A percentile compares a stretch with the other conserved stretches of the same genome.
These are phyloP conservation scores for Perccottus glenii DNA, from an alignment of 2,113 vertebrate species.

Conservation along the genomic window DNA sequence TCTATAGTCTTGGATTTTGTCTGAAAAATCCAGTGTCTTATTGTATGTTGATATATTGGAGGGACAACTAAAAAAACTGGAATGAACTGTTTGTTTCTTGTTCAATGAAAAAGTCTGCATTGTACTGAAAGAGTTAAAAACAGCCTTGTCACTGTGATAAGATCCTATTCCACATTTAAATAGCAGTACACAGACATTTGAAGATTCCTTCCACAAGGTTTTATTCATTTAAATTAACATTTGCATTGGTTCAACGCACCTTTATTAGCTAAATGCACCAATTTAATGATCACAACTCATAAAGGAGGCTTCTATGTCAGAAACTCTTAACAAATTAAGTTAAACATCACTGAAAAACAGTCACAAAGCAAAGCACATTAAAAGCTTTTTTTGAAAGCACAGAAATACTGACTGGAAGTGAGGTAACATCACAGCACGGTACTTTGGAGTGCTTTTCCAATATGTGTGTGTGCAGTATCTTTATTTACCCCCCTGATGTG, in stretches of 20 bases:
- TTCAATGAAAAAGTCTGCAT: no score
- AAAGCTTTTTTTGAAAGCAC: constrained; percentile 61
- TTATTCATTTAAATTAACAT: constrained; percentile 38
- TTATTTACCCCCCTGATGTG: constrained; percentile 57
- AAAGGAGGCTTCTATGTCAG: constrained; percentile 8
- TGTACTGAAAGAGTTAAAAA: no score
- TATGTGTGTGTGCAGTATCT: constrained; percentile 48
- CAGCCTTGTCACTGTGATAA: no score
- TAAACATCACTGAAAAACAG: constrained; percentile 56
- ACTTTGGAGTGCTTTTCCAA: constrained; percentile 65
- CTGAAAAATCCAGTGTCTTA: no score
- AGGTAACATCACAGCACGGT: constrained; percentile 63
- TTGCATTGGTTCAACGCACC: constrained; percentile 36
- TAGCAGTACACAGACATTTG: neutral
- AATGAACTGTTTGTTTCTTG: neutral
- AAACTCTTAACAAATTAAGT: constrained; percentile 58
- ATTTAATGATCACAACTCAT: neutral
- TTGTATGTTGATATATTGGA: no score
- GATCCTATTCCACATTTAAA: neutral
- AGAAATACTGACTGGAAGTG: constrained; percentile 45
- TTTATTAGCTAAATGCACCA: constrained; percentile 23
- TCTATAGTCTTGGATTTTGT: no score
- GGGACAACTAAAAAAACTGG: neutral
- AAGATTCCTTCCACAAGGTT: neutral
- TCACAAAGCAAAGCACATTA: constrained; percentile 56